Conservation (phyloP, 2,797 vertebrate species). For the Halcyon badia region DNA sequence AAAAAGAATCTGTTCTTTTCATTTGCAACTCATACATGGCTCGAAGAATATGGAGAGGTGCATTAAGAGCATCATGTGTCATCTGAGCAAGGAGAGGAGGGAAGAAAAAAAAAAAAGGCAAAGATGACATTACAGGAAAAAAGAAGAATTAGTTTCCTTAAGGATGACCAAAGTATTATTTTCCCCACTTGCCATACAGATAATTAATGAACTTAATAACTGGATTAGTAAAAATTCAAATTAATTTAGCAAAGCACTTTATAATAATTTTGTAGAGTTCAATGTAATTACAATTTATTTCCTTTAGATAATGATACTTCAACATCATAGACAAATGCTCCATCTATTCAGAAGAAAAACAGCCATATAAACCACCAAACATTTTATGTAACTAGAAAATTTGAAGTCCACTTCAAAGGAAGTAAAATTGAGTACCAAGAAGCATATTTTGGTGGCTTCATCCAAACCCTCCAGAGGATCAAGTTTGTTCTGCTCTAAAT, state of each 20-base stretch:
- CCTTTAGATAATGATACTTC: not conserved
- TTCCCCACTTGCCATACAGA: not conserved
- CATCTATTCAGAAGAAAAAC: not conserved
- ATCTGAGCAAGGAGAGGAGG: slow-evolving; percentile 81
- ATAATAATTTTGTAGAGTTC: not conserved
- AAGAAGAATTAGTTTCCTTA: not conserved
- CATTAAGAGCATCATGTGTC: slow-evolving; percentile 95
- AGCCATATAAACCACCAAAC: not conserved
- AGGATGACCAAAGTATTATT: not conserved
- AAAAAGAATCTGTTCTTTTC: slow-evolving; percentile 96
- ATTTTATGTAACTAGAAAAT: not conserved
- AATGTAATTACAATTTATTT: not conserved
- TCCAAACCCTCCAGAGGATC: slow-evolving; percentile 95
- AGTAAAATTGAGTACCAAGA: slow-evolving; percentile 85
- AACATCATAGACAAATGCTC: not conserved
- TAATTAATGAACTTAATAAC: not conserved
- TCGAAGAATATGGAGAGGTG: slow-evolving; percentile 93
- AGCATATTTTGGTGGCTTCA: slow-evolving; percentile 96
- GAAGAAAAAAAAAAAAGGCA: too few species aligned
- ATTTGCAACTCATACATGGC: slow-evolving; percentile 97
- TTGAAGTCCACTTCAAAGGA: not conserved
- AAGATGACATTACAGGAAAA: not conserved
- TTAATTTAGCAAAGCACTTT: not conserved
- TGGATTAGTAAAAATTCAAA: not conserved
- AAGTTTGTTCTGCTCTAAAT: slow-evolving; percentile 85